These are phyloP conservation scores for Heterodera filipjevi DNA, from an alignment of 2,888 invertebrate genomes.

Conservation along the genomic window DNA sequence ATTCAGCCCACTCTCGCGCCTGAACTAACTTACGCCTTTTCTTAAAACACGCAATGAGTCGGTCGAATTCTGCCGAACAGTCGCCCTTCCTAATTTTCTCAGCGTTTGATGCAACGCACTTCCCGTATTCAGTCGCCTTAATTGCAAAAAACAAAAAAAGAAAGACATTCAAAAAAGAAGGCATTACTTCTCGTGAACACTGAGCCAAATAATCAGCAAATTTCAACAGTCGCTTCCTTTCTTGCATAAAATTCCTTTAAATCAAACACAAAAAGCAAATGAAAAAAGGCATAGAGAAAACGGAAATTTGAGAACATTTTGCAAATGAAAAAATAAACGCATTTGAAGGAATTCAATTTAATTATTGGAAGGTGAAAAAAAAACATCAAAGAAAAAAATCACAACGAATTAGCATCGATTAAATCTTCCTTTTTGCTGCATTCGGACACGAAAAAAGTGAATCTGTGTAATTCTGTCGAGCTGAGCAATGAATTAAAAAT, in stretches of 20 bases:
- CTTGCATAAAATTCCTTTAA: constrained; percentile 43
- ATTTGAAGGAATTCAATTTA: too few species aligned
- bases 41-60: constrained; percentile 77
- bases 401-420: constrained; percentile 12
- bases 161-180: background rate
- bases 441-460: constrained; percentile 30
- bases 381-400: background rate
- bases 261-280: background rate
- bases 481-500: constrained; percentile 35
- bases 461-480: constrained; percentile 42
- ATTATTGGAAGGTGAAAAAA: too few species aligned
- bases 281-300: constrained; percentile 1
- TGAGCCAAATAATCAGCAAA: constrained; percentile 51
- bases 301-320: background rate
- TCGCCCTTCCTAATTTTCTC: constrained; percentile 76
- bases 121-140: constrained; percentile 76
- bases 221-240: constrained; percentile 50
- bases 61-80: constrained; percentile 79
- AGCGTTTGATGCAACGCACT: constrained; percentile 78
- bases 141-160: constrained; percentile 24
- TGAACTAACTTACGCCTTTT: constrained; percentile 70
- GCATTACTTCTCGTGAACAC: constrained; percentile 53
- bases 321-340: background rate
- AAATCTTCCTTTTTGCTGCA: background rate
- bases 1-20: too few species aligned